A percentile compares a stretch with the other conserved stretches of the same genome.
phyloP scores from a whole-genome alignment of 2,113 vertebrate species.

The Nestor notabilis region DNA sequence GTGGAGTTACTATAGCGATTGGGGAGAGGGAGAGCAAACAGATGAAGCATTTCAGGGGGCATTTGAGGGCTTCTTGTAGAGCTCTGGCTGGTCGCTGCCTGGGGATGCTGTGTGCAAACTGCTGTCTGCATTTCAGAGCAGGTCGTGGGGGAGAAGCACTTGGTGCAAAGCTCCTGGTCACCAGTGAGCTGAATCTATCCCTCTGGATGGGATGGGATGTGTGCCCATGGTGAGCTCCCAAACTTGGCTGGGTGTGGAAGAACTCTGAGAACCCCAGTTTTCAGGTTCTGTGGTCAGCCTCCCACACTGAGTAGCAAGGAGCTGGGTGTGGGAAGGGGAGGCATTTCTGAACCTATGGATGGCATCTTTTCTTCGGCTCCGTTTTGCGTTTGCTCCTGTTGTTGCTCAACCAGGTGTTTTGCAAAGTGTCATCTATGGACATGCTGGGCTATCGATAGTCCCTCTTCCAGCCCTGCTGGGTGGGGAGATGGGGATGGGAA shows the following conservation, averaged over 20 bases:
- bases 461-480: not conserved
- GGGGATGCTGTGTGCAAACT: rapidly evolving
- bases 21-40: conserved; percentile 44
- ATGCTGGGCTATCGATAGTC: not conserved
- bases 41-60: not conserved
- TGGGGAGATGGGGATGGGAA: not conserved
- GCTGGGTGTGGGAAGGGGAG: not conserved
- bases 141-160: rapidly evolving
- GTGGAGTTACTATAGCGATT: conserved; percentile 19
- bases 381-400: rapidly evolving
- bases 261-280: not conserved
- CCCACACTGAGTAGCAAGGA: rapidly evolving
- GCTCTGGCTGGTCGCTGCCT: not conserved
- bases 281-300: not conserved
- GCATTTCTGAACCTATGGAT: not conserved
- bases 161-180: rapidly evolving
- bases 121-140: not conserved
- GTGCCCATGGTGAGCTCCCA: not conserved
- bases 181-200: rapidly evolving
- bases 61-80: not conserved
- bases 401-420: not conserved
- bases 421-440: not conserved
- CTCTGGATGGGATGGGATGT: not conserved
- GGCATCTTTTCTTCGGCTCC: not conserved
- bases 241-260: not conserved